Evolutionary conservation across 2,113 vertebrate genomes (phyloP).

Genomic region (Anser cygnoides): DNA sequence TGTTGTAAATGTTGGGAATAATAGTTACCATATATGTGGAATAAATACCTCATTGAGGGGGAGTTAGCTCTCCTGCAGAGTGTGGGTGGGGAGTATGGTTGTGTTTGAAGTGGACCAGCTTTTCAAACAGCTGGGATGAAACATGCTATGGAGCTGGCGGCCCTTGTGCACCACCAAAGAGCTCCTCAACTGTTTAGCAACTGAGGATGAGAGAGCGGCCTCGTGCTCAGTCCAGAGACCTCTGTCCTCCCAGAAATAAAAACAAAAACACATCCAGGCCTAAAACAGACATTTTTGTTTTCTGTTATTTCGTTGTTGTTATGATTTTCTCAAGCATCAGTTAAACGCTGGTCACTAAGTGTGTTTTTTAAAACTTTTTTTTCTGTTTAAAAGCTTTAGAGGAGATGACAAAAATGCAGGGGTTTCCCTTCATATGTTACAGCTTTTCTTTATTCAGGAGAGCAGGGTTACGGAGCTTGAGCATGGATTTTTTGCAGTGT

Average conservation of each 20-base stretch:
- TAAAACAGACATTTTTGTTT: background rate
- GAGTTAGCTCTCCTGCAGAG: slow-evolving; percentile 35
- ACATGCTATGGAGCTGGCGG: background rate
- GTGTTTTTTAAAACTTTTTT: background rate
- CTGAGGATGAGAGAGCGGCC: background rate
- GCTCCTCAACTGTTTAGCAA: background rate
- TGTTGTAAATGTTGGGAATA: slow-evolving; percentile 57
- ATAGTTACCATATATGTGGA: slow-evolving; percentile 66
- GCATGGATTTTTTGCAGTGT: background rate
- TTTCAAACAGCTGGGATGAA: slow-evolving; percentile 9
- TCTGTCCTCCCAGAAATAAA: background rate
- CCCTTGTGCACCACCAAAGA: background rate
- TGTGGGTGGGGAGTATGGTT: slow-evolving; percentile 14
- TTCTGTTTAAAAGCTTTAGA: background rate
- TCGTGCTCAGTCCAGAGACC: background rate
- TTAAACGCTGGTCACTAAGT: background rate
- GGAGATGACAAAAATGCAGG: slow-evolving; percentile 24
- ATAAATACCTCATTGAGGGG: slow-evolving; percentile 54
- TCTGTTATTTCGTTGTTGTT: background rate
- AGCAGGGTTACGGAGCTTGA: background rate
- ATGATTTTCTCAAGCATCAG: background rate
- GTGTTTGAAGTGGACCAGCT: slow-evolving; percentile 50
- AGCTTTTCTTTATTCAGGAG: background rate
- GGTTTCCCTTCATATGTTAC: background rate
- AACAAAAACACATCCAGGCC: background rate